These are phyloP conservation scores for Trematomus bernacchii DNA, from an alignment of 2,797 vertebrate genomes.

Conservation along the genomic window DNA sequence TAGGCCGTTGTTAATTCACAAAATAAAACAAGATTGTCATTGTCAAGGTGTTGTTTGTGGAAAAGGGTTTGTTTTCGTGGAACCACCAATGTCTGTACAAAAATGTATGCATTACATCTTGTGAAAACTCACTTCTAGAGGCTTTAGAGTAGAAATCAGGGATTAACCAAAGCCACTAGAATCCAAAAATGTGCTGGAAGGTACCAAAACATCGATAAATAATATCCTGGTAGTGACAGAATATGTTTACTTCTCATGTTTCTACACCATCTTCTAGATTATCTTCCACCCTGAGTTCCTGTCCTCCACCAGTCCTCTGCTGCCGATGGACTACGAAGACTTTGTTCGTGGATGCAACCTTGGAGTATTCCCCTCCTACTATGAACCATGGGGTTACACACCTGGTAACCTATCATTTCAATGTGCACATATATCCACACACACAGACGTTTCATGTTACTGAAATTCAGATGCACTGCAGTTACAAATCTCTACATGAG, in stretches of 20 bases:
- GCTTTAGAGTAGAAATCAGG: not conserved
- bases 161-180: not conserved
- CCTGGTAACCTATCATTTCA: slow-evolving; percentile 85
- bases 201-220: not conserved
- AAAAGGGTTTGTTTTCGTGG: not conserved
- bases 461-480: not conserved
- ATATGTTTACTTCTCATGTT: not conserved
- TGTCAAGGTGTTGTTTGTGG: not conserved
- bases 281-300: slow-evolving; percentile 97
- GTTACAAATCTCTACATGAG: not conserved
- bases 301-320: slow-evolving; percentile 94
- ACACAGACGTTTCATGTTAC: not conserved
- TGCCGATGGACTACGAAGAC: slow-evolving; percentile 98
- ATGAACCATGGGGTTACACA: slow-evolving; percentile 98
- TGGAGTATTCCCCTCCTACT: slow-evolving; percentile 98
- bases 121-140: not conserved
- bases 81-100: not conserved
- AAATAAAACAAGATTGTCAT: not conserved
- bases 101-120: not conserved
- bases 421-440: not conserved
- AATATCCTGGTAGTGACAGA: not conserved
- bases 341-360: slow-evolving; percentile 98
- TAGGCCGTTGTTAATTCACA: not conserved
- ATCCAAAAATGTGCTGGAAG: not conserved
- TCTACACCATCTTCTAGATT: slow-evolving; percentile 79